A percentile compares a stretch with the other conserved stretches of the same genome.
Evolutionary conservation across 2,797 vertebrate genomes (phyloP).

Genomic region (Gambusia yucatana): DNA sequence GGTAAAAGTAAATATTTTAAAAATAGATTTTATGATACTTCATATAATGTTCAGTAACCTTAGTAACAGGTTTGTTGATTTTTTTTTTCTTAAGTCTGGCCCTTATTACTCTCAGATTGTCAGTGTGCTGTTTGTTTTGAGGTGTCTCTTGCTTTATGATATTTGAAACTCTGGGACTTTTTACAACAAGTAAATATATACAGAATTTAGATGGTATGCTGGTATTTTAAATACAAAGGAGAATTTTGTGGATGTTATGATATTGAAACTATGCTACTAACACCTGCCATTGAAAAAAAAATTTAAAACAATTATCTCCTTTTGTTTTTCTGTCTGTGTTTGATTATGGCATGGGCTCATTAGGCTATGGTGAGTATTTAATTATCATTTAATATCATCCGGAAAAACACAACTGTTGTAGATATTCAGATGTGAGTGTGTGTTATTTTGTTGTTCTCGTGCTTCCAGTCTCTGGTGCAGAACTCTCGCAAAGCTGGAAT

Average conservation of each 20-base stretch:
- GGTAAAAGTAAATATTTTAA: not conserved
- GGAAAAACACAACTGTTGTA: not conserved
- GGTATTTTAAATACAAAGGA: not conserved
- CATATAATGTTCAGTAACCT: not conserved
- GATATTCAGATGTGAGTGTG: not conserved
- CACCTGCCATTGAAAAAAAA: not conserved
- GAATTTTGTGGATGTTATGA: not conserved
- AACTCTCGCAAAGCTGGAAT: slow-evolving; percentile 97
- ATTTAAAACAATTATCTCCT: slow-evolving; percentile 6
- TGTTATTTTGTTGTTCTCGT: slow-evolving; percentile 3
- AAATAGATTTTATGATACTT: not conserved
- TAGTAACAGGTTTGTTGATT: not conserved
- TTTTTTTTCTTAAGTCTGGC: not conserved
- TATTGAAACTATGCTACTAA: not conserved
- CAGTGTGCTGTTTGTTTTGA: not conserved
- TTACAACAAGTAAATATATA: not conserved
- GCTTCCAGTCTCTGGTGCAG: slow-evolving; percentile 90
- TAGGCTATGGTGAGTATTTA: slow-evolving; percentile 89
- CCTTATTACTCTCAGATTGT: not conserved
- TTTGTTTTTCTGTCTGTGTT: slow-evolving; percentile 19
- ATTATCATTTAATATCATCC: slow-evolving; percentile 9
- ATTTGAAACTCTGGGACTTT: not conserved
- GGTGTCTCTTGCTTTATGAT: not conserved
- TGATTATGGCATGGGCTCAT: slow-evolving; percentile 49
- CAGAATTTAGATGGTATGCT: not conserved